Evolutionary conservation across 2,113 vertebrate species (phyloP), one percentile per base, ranked within the genome.

Genomic region (Nicator chloris): DNA sequence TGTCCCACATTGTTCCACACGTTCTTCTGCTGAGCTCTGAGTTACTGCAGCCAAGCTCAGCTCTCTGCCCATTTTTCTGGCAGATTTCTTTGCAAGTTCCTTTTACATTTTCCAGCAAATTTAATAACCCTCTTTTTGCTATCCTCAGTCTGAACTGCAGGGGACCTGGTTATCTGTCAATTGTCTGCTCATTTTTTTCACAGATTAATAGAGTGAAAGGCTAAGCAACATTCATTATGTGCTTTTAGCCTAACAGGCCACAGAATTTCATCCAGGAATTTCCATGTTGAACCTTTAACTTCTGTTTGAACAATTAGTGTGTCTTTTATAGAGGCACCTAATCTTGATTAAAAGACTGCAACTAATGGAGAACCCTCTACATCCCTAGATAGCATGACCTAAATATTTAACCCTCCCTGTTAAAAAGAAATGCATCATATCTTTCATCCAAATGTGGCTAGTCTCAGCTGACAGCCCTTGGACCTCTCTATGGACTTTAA

Each of bases 271-370:
- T 42, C 37, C 71, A 90, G 71, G 72, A 71, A 88, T 86, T 93
- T 95, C 76, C 9, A 5, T 59, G 66, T 44, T 76, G 79, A 95
- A 88, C 66, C 50, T 87, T 11, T 86, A 90, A 83, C 78, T 86
- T 93, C 42, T 53, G 28, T 79, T 93, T 94, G 76, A 97, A 90
- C 0, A 17, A 94, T 93, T 77, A 86, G 44, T 23, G 26, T 93
- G 71, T 78, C 85, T 93, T 90, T 68, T 60, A 93, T 53, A 86
- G 72, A 75, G 44, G 35, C 47, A 73, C 44, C 92, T 77, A 70
- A 35, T 49, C 82, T 91, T 97, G 95, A 96, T 96, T 93, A 93
- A 94, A 96, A 93, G 92, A 94, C 65, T 90, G 57, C 60, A 93
- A 56, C 60, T 93, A 90, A 88, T 71, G 69, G 92, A 93, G 68